Conservation (phyloP, 53 echinoderm and acorn worm genomes). For the Luidia sarsii region DNA sequence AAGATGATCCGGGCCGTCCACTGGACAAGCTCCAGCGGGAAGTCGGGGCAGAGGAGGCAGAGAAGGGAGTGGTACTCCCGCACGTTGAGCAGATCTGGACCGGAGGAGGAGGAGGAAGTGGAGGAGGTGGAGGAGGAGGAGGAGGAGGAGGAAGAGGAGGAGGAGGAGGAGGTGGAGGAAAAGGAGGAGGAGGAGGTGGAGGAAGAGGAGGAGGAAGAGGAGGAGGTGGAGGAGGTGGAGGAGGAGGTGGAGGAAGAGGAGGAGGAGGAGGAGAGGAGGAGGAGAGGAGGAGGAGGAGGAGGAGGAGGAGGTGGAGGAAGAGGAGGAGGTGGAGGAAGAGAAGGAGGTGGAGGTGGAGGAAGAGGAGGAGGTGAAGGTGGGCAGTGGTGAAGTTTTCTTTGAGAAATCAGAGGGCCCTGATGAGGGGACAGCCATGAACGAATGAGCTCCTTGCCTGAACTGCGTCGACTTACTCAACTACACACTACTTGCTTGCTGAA, state of each 20-base stretch:
- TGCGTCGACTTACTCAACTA: no score
- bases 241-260: conserved; percentile 72
- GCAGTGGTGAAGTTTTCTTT: no score
- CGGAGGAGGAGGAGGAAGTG: not conserved
- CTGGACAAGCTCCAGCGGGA: conserved; percentile 86
- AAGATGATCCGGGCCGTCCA: conserved; percentile 94
- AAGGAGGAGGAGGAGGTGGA: no score
- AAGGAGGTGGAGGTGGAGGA: conserved; percentile 41
- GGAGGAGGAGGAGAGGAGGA: conserved; percentile 32
- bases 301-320: not conserved
- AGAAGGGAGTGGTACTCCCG: conserved; percentile 92
- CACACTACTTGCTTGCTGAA: no score
- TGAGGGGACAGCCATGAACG: no score
- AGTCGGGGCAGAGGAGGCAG: conserved; percentile 85
- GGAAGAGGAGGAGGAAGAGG: not conserved
- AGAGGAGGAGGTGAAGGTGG: conserved; percentile 68
- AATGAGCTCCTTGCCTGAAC: no score
- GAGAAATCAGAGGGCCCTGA: no score
- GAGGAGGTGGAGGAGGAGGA: not conserved
- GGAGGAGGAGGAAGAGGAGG: no score
- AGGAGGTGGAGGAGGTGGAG: conserved; percentile 77
- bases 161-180: not conserved
- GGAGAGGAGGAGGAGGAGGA: not conserved
- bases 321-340: not conserved
- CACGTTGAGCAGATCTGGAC: conserved; percentile 83